Evolutionary conservation across 2,113 vertebrate species (phyloP), one percentile per base, ranked within the genome.

Genomic region (Fregetta grallaria): DNA sequence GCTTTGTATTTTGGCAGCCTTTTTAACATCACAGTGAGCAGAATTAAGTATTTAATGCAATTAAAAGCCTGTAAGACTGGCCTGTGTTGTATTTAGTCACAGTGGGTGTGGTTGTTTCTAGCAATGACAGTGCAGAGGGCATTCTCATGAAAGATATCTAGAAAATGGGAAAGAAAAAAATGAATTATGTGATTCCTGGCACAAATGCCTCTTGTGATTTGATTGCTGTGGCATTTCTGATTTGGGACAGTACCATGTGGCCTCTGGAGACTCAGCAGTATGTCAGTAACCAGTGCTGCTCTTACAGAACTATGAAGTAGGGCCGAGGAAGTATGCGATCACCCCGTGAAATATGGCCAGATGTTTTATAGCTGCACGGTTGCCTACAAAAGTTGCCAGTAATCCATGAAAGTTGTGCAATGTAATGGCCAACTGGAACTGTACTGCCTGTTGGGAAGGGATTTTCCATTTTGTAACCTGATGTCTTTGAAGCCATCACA

Each of bases 391-490:
- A 91, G 53, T 44, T 91, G 75, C 79, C 76, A 80, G 67, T n/a
- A 86, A 42, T 66, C 65, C 52, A 84, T 87, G 80, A 50, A 78
- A 82, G 34, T 45, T 79, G 45, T 72, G 74, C 49, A 55, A 5
- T n/a, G 59, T 29, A 32, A 32, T 42, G 79, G 63, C 72, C 88
- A 86, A 29, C n/a, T 86, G 88, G 68, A 88, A 38, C 56, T 10
- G 63, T 49, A n/a, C 71, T 79, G 92, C 50, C 67, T 83, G 59
- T 11, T 80, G 75, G 83, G 86, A 84, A 77, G 55, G 63, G 83
- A n/a, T 88, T 95, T 95, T 72, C 63, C 22, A 7, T 86, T 92
- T 86, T 95, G 72, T 77, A 91, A 63, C 55, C 50, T 55, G 59
- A 21, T 81, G 78, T 77, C 27, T 70, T 81, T 6, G 3, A 52